phyloP scores from a whole-genome alignment of 2,797 vertebrate species.

The Pantherophis vulpinus region DNA sequence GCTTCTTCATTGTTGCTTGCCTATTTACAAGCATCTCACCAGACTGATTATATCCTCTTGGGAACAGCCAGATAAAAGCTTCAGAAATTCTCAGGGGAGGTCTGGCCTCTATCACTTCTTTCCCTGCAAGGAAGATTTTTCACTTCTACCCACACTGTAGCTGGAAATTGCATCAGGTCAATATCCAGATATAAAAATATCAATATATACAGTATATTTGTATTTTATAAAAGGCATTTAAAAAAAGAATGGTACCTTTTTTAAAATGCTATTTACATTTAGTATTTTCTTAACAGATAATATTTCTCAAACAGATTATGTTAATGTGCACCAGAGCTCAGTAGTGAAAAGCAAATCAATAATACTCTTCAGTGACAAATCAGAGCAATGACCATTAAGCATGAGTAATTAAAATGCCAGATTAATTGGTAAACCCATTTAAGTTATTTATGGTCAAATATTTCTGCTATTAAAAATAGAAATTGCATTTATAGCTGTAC shows the following conservation, averaged over 20 bases:
- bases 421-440: conserved; percentile 30
- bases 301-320: conserved; percentile 16
- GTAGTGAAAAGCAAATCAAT: conserved; percentile 25
- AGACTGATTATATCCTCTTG: neutral
- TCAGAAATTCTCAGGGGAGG: neutral
- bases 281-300: neutral
- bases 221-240: neutral
- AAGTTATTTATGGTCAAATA: conserved; percentile 28
- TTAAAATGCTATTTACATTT: neutral
- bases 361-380: conserved; percentile 17
- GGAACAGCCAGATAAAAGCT: neutral
- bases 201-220: neutral
- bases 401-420: conserved; percentile 25
- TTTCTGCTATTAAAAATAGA: conserved; percentile 16
- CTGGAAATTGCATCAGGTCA: neutral
- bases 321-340: conserved; percentile 16
- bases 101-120: neutral
- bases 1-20: neutral
- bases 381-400: conserved; percentile 12
- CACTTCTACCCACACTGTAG: neutral
- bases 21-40: neutral
- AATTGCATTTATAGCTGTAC: neutral
- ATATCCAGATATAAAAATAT: neutral
- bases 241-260: neutral
- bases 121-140: neutral